phyloP scores from a whole-genome alignment of 2,113 vertebrate species.

The Forbesichthys papilliferus region DNA sequence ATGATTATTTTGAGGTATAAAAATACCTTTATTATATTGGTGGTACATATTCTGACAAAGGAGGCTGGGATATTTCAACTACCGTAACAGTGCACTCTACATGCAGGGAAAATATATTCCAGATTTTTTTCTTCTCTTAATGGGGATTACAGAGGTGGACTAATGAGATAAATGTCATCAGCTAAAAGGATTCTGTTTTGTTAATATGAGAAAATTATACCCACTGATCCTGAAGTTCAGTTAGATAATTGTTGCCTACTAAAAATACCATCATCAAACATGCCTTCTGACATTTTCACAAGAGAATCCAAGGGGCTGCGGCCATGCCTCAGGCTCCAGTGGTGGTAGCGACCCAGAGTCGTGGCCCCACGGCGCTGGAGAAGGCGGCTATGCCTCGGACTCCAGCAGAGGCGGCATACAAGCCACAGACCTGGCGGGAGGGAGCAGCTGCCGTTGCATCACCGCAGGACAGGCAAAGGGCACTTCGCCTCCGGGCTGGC shows the following conservation, averaged over 20 bases:
- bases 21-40: too few relatives aligned
- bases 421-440: too few relatives aligned
- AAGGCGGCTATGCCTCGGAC: too few relatives aligned
- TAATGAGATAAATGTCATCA: constrained; percentile 54
- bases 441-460: too few relatives aligned
- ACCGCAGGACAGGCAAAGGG: too few relatives aligned
- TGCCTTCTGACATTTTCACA: constrained; percentile 15
- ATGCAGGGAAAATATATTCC: constrained; percentile 48
- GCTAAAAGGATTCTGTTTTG: constrained; percentile 68
- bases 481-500: too few relatives aligned
- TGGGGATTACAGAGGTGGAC: constrained; percentile 38
- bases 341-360: too few relatives aligned
- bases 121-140: constrained; percentile 46
- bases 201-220: constrained; percentile 61
- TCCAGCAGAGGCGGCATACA: too few relatives aligned
- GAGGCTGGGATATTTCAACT: constrained; percentile 12
- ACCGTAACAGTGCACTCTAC: constrained; percentile 27
- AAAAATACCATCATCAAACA: constrained; percentile 48
- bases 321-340: too few relatives aligned
- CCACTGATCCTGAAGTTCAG: constrained; percentile 32
- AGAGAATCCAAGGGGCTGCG: too few relatives aligned
- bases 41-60: constrained; percentile 17
- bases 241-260: constrained; percentile 14
- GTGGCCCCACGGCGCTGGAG: too few relatives aligned
- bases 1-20: too few relatives aligned